Evolutionary conservation across 2,113 vertebrate genomes (phyloP).

Genomic region (Oceanites oceanicus): DNA sequence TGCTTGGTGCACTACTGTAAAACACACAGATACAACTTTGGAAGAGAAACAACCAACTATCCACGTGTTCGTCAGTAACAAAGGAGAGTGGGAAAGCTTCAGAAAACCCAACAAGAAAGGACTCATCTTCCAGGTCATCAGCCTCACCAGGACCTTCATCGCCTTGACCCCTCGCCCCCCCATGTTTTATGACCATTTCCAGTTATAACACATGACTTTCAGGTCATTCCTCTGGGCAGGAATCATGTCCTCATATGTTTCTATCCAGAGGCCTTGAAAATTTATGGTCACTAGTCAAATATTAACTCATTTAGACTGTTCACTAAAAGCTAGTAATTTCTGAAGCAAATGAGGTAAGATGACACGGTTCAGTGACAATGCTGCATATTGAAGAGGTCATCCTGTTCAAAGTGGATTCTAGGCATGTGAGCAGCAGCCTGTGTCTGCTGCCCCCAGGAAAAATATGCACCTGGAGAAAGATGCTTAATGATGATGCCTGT

Average conservation of each 20-base stretch:
- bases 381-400: not conserved
- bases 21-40: not conserved
- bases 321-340: conserved; percentile 49
- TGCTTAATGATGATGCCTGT: not conserved
- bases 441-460: not conserved
- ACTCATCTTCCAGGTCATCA: not conserved
- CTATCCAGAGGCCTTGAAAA: not conserved
- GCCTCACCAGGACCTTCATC: not conserved
- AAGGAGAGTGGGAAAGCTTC: not conserved
- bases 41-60: not conserved
- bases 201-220: not conserved
- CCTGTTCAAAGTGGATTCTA: not conserved
- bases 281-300: conserved; percentile 24
- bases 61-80: not conserved
- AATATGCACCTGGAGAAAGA: conserved; percentile 3
- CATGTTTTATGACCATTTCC: not conserved
- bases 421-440: not conserved
- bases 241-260: not conserved
- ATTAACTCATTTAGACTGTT: conserved; percentile 33
- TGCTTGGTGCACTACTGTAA: not conserved
- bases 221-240: not conserved
- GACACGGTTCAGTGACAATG: not conserved
- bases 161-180: not conserved
- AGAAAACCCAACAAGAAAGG: not conserved
- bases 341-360: conserved; percentile 29